Base-by-base conservation (phyloP, 2,888 invertebrate genomes). In the Graphium colonna region DNA sequence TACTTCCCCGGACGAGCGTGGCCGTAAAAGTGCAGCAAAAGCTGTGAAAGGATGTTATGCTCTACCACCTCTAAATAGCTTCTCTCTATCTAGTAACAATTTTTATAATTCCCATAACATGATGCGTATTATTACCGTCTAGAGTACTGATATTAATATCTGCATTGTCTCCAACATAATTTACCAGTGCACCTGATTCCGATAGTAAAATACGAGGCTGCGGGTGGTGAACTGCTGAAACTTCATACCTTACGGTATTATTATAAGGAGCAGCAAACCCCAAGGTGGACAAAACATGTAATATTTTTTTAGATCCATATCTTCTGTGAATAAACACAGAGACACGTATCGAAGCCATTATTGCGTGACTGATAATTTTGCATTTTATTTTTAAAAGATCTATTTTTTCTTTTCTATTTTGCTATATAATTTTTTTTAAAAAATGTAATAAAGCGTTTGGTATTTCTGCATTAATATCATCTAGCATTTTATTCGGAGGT, bases 251-350 rank as follows among this genome's bases (percentile, higher is more conserved):
- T 51, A 63, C 44, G 26, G 63, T 61, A 64, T 67, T 47, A 56
- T 55, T 68, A 67, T 74, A 75, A 18, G 73, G 61, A 58, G 73
- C 74, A 49, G 59, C 59, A 61, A 72, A 71, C 61, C 72, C 68
- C 21, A 75, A 73, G 57, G 46, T 55, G 36, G 67, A 73, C 56
- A 71, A 67, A 65, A 73, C 51, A 65, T 68, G 63, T 51, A 70
- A 59, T 49, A 73, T 49, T 63, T 58, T 62, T 67, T 68, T 74
- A 33, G 70, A 71, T 12, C 59, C 74, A 65, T 64, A 74, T 65
- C 63, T 28, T 65, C 64, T 62, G 53, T 69, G 62, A 63, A 71
- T 61, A 64, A 70, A 72, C 61, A 66, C 67, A 45, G 65, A 63
- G 60, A 73, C 55, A 36, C 62, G 60, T 52, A 59, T 50, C 33